Evolutionary conservation across 2,888 invertebrate species (phyloP), one percentile per base, ranked within the genome.

Genomic region (Lithophane leautieri): DNA sequence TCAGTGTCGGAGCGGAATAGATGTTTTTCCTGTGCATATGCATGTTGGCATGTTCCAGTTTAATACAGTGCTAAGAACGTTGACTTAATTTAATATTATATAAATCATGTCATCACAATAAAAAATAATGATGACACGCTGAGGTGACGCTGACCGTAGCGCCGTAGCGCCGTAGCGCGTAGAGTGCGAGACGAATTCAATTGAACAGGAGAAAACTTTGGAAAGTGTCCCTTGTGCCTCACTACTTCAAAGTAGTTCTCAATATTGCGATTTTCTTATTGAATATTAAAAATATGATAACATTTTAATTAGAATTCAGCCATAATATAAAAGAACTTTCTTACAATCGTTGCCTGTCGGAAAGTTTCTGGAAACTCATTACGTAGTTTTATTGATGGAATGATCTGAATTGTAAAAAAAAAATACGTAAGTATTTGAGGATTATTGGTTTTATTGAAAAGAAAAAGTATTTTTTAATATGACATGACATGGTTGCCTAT

Each of bases 101-200:
- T 28, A 66, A 22, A 34, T 34, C 6, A 34, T 66, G 47, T 28
- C 22, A n/a, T 54, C n/a, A 67, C 16, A n/a, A 54, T 40, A 52
- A 3, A 58, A 28, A n/a, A 54, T 67, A 52, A 34, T 54, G 34
- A 52, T 74, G 28, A 19, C 19, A 28, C 50, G n/a, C 40, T n/a
- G 28, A 60, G 16, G 12, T 47, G 40, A 40, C 22, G 47, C 47
- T 42, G 28, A 73, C 47, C 44, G 56, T 56, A 72, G 70, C 67
- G 25, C 47, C 44, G 56, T 56, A 72, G 70, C 67, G 25, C 40
- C 66, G 42, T 69, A 44, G 74, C n/a, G 58, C 34, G 56, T 28
- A 42, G 16, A 28, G 58, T n/a, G 28, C 44, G 42, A 44, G 12
- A 9, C 62, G 34, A 52, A 67, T n/a, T 34, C 22, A 22, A 66